Evolutionary conservation across 2,113 vertebrate species (phyloP), one percentile per base, ranked within the genome.

Genomic region (Larimichthys polyactis): DNA sequence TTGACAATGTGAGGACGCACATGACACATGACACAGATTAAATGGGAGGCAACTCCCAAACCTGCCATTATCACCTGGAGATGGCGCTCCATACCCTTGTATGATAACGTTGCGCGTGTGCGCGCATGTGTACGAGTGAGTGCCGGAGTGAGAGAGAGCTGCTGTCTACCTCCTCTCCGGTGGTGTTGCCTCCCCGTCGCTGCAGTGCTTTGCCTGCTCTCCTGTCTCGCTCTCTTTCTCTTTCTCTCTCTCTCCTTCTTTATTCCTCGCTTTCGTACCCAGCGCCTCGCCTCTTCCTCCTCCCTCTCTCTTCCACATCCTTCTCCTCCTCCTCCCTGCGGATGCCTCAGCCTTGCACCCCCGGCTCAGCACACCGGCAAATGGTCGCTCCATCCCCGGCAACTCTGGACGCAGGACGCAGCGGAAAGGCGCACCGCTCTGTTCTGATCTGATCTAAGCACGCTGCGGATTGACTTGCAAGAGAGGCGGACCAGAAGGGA

Each of bases 341-440:
- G 82, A 90, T 92, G 88, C 87, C 79, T 89, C 87, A 83, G 79
- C 79, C 87, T 86, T 3, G 86, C 90, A 78, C 29, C 76, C 73
- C 76, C 75, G 63, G 49, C 79, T 63, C 76, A 81, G 87, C 85
- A 86, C 78, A 88, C 89, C 89, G 80, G 83, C 92, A 89, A 90
- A 93, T 92, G 93, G 72, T 91, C 90, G 83, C 84, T 91, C 81
- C 87, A 90, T 90, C 78, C 70, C 74, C 76, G 48, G 80, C 71
- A 90, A 90, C 89, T 92, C 79, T 43, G 91, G 85, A 92, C 85
- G 52, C 89, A 93, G 91, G 91, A 92, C 92, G 82, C 89, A 86
- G 81, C 75, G 55, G 89, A 66, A 83, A 91, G 83, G 77, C 87
- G 89, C 90, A 88, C 73, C 40, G 46, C 79, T 92, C 86, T 59